Evolutionary conservation across 1,140 invertebrate species (phyloP).

Genomic region (Pentalonia nigronervosa): DNA sequence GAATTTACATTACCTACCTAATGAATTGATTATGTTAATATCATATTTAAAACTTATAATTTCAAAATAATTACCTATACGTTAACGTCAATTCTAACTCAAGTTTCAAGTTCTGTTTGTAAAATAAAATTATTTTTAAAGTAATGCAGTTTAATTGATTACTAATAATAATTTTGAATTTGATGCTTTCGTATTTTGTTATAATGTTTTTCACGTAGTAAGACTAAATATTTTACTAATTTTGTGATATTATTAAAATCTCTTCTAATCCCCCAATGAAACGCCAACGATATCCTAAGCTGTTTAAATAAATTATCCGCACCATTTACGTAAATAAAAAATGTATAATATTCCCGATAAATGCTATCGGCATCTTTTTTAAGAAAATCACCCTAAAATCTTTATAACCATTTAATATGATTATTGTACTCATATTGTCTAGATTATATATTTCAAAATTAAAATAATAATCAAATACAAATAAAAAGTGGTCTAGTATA

Average conservation of each 20-base stretch:
- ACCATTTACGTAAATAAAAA: neutral
- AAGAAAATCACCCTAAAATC: neutral
- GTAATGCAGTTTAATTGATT: neutral
- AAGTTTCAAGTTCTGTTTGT: neutral
- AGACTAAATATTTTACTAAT: neutral
- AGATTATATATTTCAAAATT: no score
- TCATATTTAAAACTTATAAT: neutral
- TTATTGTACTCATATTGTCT: no score
- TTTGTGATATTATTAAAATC: neutral
- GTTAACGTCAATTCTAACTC: neutral
- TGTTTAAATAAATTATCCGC: neutral
- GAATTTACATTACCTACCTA: neutral
- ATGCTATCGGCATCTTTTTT: neutral
- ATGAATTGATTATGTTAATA: neutral
- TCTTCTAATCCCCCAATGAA: no score
- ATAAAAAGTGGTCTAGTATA: no score
- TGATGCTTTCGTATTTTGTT: neutral
- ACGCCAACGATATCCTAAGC: neutral
- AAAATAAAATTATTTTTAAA: neutral
- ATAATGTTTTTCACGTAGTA: neutral
- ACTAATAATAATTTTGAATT: neutral
- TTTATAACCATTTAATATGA: no score
- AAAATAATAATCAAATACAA: no score
- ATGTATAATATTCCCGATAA: no score
- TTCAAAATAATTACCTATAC: slow-evolving; percentile 22